These are phyloP conservation scores for Colossoma macropomum DNA, from an alignment of 2,113 vertebrate genomes.

Conservation along the genomic window DNA sequence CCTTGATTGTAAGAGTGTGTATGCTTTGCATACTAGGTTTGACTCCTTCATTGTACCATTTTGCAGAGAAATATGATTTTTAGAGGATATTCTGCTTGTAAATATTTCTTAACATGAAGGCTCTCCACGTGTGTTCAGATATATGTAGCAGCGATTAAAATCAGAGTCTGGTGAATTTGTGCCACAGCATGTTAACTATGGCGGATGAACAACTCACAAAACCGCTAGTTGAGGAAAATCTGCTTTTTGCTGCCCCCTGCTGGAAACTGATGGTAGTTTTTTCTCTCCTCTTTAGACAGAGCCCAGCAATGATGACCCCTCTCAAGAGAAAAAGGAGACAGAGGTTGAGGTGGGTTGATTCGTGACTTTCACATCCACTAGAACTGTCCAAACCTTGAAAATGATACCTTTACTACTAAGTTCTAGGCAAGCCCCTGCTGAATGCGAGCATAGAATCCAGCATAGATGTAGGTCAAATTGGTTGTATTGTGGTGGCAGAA, in stretches of 20 bases:
- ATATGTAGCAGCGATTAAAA: background rate
- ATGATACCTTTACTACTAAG: background rate
- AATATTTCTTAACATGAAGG: background rate
- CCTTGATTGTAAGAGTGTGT: conserved; percentile 82
- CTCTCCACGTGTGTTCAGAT: background rate
- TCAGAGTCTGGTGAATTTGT: background rate
- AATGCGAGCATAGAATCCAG: background rate
- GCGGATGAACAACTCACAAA: background rate
- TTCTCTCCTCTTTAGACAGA: conserved; percentile 68
- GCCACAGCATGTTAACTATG: background rate
- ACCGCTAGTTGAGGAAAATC: background rate
- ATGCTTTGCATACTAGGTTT: conserved; percentile 13
- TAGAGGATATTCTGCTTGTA: background rate
- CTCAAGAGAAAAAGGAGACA: conserved; percentile 87
- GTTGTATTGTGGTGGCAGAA: conserved; percentile 32
- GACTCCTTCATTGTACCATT: background rate
- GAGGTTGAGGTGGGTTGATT: conserved; percentile 88
- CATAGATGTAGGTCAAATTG: conserved; percentile 42
- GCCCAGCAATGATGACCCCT: conserved; percentile 82
- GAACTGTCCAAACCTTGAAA: background rate
- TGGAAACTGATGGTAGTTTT: conserved; percentile 20
- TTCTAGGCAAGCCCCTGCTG: conserved; percentile 13
- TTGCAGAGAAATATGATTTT: background rate
- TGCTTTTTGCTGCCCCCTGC: conserved; percentile 54
- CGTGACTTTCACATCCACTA: background rate